Conservation (phyloP, 2,888 invertebrate genomes). For the Epinotia demarniana region DNA sequence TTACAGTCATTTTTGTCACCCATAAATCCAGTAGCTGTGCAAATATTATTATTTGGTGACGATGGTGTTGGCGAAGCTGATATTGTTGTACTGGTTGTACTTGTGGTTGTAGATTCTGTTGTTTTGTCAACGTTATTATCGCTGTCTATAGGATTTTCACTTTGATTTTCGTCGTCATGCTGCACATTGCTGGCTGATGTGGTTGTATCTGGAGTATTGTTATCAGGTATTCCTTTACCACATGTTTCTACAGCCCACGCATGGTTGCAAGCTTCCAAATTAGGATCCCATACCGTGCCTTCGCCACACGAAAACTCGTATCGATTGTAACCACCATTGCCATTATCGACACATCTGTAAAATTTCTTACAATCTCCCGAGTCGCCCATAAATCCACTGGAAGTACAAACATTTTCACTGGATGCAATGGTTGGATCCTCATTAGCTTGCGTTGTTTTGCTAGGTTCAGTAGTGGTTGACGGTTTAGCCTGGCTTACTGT, state of each 20-base stretch:
- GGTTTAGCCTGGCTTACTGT: conserved; percentile 33
- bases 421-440: conserved; percentile 7
- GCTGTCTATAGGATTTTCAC: conserved; percentile 46
- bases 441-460: conserved; percentile 6
- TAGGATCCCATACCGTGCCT: conserved; percentile 86
- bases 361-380: conserved; percentile 86
- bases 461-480: conserved; percentile 21
- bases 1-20: conserved; percentile 87
- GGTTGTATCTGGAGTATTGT: conserved; percentile 16
- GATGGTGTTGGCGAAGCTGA: conserved; percentile 48
- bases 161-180: conserved; percentile 29
- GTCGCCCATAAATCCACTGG: conserved; percentile 86
- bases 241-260: conserved; percentile 81
- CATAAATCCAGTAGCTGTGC: conserved; percentile 87
- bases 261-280: conserved; percentile 84
- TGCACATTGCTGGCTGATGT: conserved; percentile 29
- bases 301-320: conserved; percentile 85
- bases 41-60: conserved; percentile 54
- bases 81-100: conserved; percentile 40
- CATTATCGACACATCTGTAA: conserved; percentile 86
- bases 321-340: conserved; percentile 74
- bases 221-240: conserved; percentile 46
- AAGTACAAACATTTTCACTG: conserved; percentile 52
- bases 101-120: conserved; percentile 47
- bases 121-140: conserved; percentile 44